Conservation (phyloP, 1,140 invertebrate species). For the Ceratosolen fusciceps region DNA sequence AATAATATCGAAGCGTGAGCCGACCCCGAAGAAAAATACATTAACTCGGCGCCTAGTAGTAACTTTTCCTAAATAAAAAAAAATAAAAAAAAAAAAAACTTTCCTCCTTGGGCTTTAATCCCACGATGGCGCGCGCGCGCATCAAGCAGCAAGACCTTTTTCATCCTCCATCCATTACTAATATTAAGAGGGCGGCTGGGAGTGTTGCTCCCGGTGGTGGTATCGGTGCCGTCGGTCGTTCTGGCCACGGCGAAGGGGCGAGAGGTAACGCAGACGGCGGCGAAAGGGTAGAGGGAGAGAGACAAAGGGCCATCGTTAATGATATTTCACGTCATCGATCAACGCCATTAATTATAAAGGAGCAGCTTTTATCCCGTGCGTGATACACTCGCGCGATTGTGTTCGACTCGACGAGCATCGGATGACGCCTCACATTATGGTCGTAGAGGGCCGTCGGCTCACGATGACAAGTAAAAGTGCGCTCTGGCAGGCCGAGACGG, state of each 20-base stretch:
- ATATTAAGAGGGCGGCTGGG: conserved; percentile 8
- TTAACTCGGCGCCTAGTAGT: too few relatives aligned
- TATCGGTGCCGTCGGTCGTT: too few relatives aligned
- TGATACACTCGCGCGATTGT: conserved; percentile 30
- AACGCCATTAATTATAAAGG: conserved; percentile 48
- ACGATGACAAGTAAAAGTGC: conserved; percentile 41
- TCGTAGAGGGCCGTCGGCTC: background rate
- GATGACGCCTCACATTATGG: conserved; percentile 36
- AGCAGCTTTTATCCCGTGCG: conserved; percentile 8
- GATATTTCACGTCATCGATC: conserved; percentile 42
- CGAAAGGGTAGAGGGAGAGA: too few relatives aligned
- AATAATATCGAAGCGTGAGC: too few relatives aligned
- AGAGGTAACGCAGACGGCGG: too few relatives aligned
- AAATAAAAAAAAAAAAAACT: too few relatives aligned
- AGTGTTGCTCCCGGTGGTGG: too few relatives aligned
- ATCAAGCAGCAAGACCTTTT: conserved; percentile 9
- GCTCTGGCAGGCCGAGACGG: background rate
- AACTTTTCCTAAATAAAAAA: too few relatives aligned
- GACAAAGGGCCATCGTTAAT: background rate
- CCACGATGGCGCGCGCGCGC: too few relatives aligned
- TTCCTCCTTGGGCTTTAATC: background rate
- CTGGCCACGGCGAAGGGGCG: too few relatives aligned
- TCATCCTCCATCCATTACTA: conserved; percentile 7
- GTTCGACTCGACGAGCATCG: conserved; percentile 19
- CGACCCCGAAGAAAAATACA: too few relatives aligned